phyloP scores from a whole-genome alignment of 2,888 invertebrate genomes.

The Mechanitis messenoides region DNA sequence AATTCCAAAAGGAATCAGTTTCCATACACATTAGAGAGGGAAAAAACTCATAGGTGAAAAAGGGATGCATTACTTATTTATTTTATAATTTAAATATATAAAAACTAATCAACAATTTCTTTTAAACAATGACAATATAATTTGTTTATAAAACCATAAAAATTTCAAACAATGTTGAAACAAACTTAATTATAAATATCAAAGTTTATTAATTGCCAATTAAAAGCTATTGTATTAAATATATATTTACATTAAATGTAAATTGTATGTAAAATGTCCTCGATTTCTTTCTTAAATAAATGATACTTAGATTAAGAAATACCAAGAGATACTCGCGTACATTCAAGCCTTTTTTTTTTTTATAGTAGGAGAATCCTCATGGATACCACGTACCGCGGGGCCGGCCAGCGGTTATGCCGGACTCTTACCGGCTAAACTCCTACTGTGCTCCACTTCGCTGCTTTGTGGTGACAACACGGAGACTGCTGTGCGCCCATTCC shows the following conservation, averaged over 20 bases:
- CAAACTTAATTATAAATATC: conserved; percentile 3
- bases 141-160: not conserved
- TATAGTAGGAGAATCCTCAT: no score
- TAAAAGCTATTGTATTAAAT: not conserved
- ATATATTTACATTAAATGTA: not conserved
- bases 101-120: not conserved
- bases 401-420: no score
- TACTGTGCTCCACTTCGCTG: no score
- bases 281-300: conserved; percentile 2
- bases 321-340: conserved; percentile 4
- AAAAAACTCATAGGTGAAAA: no score
- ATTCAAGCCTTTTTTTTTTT: not conserved
- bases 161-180: conserved; percentile 4
- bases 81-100: not conserved
- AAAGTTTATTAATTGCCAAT: not conserved
- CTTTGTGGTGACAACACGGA: no score
- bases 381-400: no score
- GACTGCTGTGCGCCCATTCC: no score
- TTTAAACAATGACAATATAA: not conserved
- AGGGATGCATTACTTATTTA: not conserved
- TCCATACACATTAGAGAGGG: no score
- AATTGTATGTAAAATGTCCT: not conserved
- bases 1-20: no score
- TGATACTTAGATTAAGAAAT: not conserved
- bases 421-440: no score